A percentile compares a stretch with the other conserved stretches of the same genome.
phyloP scores from a whole-genome alignment of 2,113 vertebrate genomes.

The Megaceryle maxima region DNA sequence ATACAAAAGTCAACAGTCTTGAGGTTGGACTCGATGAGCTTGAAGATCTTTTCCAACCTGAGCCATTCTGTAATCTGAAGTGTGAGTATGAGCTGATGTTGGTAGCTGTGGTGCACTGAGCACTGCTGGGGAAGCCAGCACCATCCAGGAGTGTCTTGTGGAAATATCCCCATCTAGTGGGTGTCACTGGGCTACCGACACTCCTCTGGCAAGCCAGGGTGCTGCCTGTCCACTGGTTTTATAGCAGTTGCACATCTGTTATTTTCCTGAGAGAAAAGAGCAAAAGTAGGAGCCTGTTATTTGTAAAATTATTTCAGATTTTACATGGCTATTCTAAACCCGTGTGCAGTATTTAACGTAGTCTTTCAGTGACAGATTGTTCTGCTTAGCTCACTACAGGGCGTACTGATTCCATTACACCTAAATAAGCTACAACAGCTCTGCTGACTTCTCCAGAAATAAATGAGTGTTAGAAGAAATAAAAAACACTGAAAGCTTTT shows the following conservation, averaged over 20 bases:
- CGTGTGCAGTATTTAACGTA: fast-evolving
- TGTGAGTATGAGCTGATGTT: background rate
- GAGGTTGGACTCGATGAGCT: too few species aligned
- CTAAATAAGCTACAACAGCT: background rate
- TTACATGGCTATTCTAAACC: background rate
- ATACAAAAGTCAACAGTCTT: too few species aligned
- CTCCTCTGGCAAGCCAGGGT: background rate
- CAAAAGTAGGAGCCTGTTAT: background rate
- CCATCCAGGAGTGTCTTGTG: background rate
- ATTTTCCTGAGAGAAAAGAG: background rate
- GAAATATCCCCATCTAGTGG: conserved; percentile 70
- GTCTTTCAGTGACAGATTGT: background rate
- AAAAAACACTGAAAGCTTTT: background rate
- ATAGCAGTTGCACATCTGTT: background rate
- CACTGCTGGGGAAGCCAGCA: background rate
- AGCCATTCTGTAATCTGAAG: too few species aligned
- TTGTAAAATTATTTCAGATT: background rate
- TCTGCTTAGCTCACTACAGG: background rate
- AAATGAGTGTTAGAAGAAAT: background rate
- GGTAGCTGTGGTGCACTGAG: fast-evolving
- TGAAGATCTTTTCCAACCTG: too few species aligned
- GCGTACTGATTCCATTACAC: background rate
- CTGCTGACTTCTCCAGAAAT: background rate
- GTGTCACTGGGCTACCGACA: background rate
- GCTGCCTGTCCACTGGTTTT: background rate